phyloP scores from a whole-genome alignment of 2,797 vertebrate genomes.

The Anas capensis region DNA sequence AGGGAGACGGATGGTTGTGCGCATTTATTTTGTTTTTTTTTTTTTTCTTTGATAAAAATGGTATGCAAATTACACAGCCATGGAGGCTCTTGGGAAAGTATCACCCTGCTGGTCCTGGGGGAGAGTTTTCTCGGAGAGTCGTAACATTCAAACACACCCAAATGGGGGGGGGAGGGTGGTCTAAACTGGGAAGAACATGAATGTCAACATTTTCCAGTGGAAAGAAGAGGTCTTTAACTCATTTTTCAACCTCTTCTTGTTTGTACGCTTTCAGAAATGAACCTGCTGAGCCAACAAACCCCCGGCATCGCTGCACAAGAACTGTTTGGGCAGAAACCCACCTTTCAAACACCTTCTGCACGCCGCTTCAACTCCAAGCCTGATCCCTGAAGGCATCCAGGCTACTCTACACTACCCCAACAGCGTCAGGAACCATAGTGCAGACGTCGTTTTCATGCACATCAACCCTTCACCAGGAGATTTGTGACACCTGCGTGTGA shows the following conservation, averaged over 20 bases:
- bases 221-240: neutral
- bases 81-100: conserved; percentile 16
- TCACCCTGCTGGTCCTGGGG: conserved; percentile 47
- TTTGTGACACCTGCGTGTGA: neutral
- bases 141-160: conserved; percentile 35
- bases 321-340: neutral
- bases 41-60: conserved; percentile 58
- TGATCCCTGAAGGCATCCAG: neutral
- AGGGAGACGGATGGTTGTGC: conserved; percentile 63
- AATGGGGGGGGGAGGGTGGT: neutral
- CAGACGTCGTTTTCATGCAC: neutral
- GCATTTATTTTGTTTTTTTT: conserved; percentile 58
- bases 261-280: neutral
- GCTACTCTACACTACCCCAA: neutral
- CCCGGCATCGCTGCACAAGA: neutral
- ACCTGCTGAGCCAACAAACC: neutral
- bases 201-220: conserved; percentile 3
- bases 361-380: neutral
- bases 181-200: neutral
- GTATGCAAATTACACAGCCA: conserved; percentile 52
- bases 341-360: neutral
- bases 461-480: neutral
- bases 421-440: neutral
- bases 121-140: neutral
- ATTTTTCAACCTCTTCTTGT: neutral